A percentile compares a stretch with the other conserved stretches of the same genome.
phyloP scores from a whole-genome alignment of 2,888 invertebrate species.

The Branchellion lobata region DNA sequence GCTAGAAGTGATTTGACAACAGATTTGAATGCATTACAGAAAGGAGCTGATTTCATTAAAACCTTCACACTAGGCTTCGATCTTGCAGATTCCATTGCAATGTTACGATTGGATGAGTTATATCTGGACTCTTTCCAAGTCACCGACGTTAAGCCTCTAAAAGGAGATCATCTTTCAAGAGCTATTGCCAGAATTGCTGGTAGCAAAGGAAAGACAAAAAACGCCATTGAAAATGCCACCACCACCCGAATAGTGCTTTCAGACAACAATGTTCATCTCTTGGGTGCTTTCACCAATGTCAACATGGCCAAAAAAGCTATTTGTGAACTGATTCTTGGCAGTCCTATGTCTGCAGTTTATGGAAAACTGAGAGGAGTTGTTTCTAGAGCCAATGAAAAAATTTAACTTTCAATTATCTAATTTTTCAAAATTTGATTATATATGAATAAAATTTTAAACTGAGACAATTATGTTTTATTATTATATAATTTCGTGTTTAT shows the following conservation, averaged over 20 bases:
- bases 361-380: slow-evolving; percentile 32
- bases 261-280: slow-evolving; percentile 89
- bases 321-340: slow-evolving; percentile 88
- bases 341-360: slow-evolving; percentile 21
- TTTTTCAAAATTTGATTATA: too few species aligned
- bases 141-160: slow-evolving; percentile 69
- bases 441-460: too few species aligned
- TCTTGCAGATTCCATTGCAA: slow-evolving; percentile 90
- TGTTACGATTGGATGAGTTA: slow-evolving; percentile 89
- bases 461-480: too few species aligned
- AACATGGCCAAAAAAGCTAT: slow-evolving; percentile 88
- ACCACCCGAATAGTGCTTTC: slow-evolving; percentile 96
- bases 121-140: slow-evolving; percentile 96
- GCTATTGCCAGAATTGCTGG: slow-evolving; percentile 97
- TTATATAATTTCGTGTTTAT: too few species aligned
- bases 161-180: slow-evolving; percentile 87
- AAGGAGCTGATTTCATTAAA: slow-evolving; percentile 95
- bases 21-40: slow-evolving; percentile 87
- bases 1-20: slow-evolving; percentile 71
- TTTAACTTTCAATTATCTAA: neutral
- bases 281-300: slow-evolving; percentile 96
- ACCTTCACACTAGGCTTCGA: slow-evolving; percentile 95
- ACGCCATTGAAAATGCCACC: slow-evolving; percentile 96
- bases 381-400: slow-evolving; percentile 9
- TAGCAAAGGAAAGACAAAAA: slow-evolving; percentile 93